Base-by-base conservation (phyloP, 2,888 invertebrate species). In the Heliconius erato region DNA sequence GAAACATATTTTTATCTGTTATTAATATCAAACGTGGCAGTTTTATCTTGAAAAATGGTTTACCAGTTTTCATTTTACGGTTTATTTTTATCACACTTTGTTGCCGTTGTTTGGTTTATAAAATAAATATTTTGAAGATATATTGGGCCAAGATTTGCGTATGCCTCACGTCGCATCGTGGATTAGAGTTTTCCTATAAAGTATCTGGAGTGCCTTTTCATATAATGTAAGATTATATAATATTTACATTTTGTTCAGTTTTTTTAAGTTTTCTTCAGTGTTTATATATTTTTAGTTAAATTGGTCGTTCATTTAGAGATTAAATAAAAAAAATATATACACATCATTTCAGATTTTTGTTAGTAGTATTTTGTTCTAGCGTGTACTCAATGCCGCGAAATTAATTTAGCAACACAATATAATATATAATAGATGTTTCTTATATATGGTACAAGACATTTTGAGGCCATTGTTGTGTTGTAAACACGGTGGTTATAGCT, bases 41-140 rank as follows among this genome's bases (percentile, higher is more conserved):
- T 67, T 78, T 78, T 65, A 78, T 78, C 44, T 67, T 67, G 67
- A 67, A 44, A 78, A 78, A 78, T 78, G 65, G 28, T 28, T 44
- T 78, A 67, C 67, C 67, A 49, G 78, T 78, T 68, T 32, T 32
- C 32, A 32, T 32, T 32, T 32, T 32, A 32, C 32, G 32, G 32
- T 32, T 32, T 32, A 32, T 32, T 32, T 32, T 78, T 78, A 78
- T 67, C 67, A 67, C 67, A 78, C 49, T 78, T 67, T 78, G 67
- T 32, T 78, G 76, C 63, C 40, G 63, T 67, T 44, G 78, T 49
- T 44, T 67, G 32, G 14, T 44, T 78, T 68, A 78, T 78, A 78
- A 78, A 78, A 78, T 67, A 78, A 78, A 78, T 78, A 78, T 78
- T 67, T 78, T 78, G 40, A 67, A 65, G 49, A 78, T 28, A 67